Conservation (phyloP, 2,888 invertebrate species). For the Nebria brevicollis region DNA sequence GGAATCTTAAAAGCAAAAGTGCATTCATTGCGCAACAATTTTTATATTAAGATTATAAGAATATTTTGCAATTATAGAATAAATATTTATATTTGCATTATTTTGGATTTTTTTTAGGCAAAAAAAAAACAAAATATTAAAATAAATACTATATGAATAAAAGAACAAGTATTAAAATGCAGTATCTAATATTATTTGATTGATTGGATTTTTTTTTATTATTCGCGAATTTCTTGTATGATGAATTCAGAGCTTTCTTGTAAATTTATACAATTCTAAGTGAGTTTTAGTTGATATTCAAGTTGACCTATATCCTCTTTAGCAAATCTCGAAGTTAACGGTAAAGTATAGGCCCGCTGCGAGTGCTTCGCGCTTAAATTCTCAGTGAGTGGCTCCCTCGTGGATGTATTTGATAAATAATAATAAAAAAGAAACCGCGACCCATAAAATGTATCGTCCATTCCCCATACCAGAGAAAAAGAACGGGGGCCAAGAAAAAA, state of each 20-base stretch:
- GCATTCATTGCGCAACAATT: too few relatives aligned
- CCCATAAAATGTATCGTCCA: background rate
- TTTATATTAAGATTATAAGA: too few relatives aligned
- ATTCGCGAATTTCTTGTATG: background rate
- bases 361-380: background rate
- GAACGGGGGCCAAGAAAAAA: background rate
- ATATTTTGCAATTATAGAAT: too few relatives aligned
- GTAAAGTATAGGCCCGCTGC: constrained; percentile 8
- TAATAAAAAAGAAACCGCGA: constrained; percentile 28
- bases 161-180: too few relatives aligned
- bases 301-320: constrained; percentile 28
- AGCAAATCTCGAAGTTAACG: constrained; percentile 26
- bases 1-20: too few relatives aligned
- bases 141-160: too few relatives aligned
- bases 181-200: too few relatives aligned
- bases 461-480: background rate
- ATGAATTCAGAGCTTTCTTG: background rate
- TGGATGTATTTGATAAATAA: constrained; percentile 40
- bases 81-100: too few relatives aligned
- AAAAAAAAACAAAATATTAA: too few relatives aligned
- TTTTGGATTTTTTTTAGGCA: too few relatives aligned
- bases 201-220: too few relatives aligned
- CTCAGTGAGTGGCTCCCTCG: constrained; percentile 27
- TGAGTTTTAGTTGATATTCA: background rate
- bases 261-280: background rate